A percentile compares a stretch with the other conserved stretches of the same genome.
These are phyloP conservation scores for Ferrisia virgata DNA, from an alignment of 2,888 invertebrate species.

Conservation along the genomic window DNA sequence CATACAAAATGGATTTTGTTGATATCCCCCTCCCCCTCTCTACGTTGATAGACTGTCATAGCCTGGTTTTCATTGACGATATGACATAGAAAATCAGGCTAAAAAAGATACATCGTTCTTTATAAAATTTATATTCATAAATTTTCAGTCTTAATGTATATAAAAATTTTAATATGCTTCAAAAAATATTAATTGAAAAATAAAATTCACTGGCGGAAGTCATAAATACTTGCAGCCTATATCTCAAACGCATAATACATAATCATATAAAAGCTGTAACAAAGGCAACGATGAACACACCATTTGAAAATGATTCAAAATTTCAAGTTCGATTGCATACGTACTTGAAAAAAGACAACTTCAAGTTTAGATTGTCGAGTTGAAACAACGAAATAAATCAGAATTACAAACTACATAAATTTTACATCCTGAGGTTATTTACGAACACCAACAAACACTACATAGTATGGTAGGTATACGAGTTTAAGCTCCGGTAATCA, in stretches of 20 bases:
- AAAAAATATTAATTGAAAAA: background rate
- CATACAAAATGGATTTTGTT: too few relatives aligned
- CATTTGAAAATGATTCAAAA: background rate
- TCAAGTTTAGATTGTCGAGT: background rate
- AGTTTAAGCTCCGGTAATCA: slow-evolving; percentile 2
- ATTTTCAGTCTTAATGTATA: slow-evolving; percentile 24
- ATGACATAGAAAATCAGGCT: too few relatives aligned
- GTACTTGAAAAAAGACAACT: background rate
- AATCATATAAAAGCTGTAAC: background rate
- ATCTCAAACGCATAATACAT: background rate
- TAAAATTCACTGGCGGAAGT: background rate
- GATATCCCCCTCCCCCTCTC: too few relatives aligned
- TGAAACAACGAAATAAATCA: background rate
- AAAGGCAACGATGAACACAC: background rate
- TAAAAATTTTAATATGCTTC: slow-evolving; percentile 18
- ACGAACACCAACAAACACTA: too few relatives aligned
- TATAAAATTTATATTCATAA: slow-evolving; percentile 24
- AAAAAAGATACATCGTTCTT: background rate
- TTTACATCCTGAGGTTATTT: background rate
- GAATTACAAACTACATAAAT: background rate
- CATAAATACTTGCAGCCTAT: background rate
- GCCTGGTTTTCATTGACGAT: too few relatives aligned
- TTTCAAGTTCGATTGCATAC: background rate
- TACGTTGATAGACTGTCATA: too few relatives aligned
- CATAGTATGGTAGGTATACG: too few relatives aligned